Base-by-base conservation (phyloP, 2,888 invertebrate species). In the Orgyia antiqua region DNA sequence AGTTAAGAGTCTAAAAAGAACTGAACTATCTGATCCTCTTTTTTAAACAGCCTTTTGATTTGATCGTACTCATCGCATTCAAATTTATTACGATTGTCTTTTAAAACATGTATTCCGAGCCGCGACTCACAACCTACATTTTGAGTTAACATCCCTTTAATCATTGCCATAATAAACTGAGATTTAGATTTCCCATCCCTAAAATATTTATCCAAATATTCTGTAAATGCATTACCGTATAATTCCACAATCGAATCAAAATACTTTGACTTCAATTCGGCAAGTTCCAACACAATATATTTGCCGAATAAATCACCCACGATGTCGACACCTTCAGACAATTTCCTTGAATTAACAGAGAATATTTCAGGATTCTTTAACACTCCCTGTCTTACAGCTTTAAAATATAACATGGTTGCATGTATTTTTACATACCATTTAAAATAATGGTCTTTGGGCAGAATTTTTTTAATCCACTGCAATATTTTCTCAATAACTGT, bases 371-470 rank as follows among this genome's bases (percentile, higher is more conserved):
- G 57, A 11, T 47, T 45, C 8, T 61, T 44, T 36, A 56, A 51
- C 2, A 58, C 29, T 11, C 57, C 42, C 3, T 67, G 56, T 20
- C 60, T 51, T 5, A 77, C 43, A 2, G 72, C 43, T 38, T 68
- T 73, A 27, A 42, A 68, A 39, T 64, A 77, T 9, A 71, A 38
- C 63, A 72, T 72, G 0, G 57, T 69, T n/a, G 70, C 39, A 41
- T 75, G 70, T 24, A 76, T 32, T 4, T 43, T 27, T 0, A 56
- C 58, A 33, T 67, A 70, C 13, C 27, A 42, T 0, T 42, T 29
- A 12, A 75, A 69, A 37, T 67, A 38, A 32, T 51, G 29, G 17
- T 70, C 66, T 12, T 65, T 45, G 0, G 68, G 64, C 27, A 75
- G 37, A 10, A 64, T 29, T 4, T 35, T 51, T 5, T 56, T 54